These are phyloP conservation scores for Cheilosia soror DNA, from an alignment of 2,888 invertebrate genomes.

Conservation along the genomic window DNA sequence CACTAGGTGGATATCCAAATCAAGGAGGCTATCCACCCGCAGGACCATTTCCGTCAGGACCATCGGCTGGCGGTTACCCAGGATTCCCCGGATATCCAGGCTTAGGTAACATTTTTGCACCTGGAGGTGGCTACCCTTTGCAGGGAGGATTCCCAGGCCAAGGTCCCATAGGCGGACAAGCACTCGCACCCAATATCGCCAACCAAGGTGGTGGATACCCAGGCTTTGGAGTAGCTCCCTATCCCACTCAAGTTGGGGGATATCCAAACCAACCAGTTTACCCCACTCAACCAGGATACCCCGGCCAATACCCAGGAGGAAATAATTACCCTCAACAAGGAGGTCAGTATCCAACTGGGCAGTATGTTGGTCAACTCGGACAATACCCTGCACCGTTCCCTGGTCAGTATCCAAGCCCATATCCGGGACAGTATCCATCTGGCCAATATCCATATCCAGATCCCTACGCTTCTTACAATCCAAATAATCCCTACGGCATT, in stretches of 20 bases:
- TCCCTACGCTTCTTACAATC: slow-evolving; percentile 31
- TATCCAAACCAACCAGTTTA: slow-evolving; percentile 50
- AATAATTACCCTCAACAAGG: slow-evolving; percentile 69
- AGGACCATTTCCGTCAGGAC: slow-evolving; percentile 50
- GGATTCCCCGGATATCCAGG: slow-evolving; percentile 57
- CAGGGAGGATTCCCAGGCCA: slow-evolving; percentile 52
- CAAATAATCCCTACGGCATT: slow-evolving; percentile 54
- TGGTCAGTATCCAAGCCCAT: slow-evolving; percentile 44
- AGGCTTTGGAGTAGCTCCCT: slow-evolving; percentile 72
- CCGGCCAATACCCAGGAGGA: slow-evolving; percentile 73
- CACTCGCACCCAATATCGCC: slow-evolving; percentile 40
- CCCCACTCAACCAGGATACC: slow-evolving; percentile 41
- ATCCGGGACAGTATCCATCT: slow-evolving; percentile 32
- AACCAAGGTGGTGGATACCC: slow-evolving; percentile 49
- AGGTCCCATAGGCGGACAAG: slow-evolving; percentile 62
- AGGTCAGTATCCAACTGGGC: slow-evolving; percentile 73
- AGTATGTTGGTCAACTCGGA: slow-evolving; percentile 56
- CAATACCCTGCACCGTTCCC: slow-evolving; percentile 47
- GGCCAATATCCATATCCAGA: slow-evolving; percentile 54
- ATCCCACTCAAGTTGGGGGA: slow-evolving; percentile 68
- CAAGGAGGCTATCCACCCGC: slow-evolving; percentile 50
- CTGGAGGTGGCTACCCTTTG: slow-evolving; percentile 51
- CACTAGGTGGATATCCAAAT: slow-evolving; percentile 59
- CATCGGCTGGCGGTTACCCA: slow-evolving; percentile 58
- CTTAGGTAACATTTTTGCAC: slow-evolving; percentile 27